Conservation (phyloP, 2,888 invertebrate species). For the Limnephilus rhombicus region DNA sequence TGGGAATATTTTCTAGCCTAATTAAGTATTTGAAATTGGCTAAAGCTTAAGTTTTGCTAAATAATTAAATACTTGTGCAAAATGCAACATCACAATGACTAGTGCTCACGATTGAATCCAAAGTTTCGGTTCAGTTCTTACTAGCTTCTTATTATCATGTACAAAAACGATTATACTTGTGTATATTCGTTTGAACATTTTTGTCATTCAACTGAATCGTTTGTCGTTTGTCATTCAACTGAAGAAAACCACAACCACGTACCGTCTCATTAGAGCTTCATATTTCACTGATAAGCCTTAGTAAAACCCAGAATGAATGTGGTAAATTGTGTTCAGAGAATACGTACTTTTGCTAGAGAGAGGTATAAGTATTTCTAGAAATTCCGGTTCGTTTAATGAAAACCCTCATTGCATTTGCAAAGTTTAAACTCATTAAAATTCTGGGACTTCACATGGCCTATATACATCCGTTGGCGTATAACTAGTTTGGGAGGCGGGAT, state of each 20-base stretch:
- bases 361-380: too few species aligned
- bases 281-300: not conserved
- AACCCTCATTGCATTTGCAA: too few species aligned
- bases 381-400: too few species aligned
- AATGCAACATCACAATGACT: too few species aligned
- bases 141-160: not conserved
- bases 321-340: not conserved
- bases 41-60: too few species aligned
- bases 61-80: not conserved
- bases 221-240: not conserved
- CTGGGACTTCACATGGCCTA: too few species aligned
- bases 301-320: not conserved
- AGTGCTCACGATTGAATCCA: not conserved
- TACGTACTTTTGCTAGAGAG: not conserved
- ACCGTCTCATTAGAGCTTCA: not conserved
- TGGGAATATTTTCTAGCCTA: too few species aligned
- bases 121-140: not conserved
- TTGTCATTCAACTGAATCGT: not conserved
- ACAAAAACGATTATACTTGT: not conserved
- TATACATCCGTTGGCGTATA: too few species aligned
- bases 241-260: not conserved
- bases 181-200: too few species aligned
- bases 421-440: too few species aligned
- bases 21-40: too few species aligned
- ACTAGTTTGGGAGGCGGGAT: too few species aligned